Evolutionary conservation across 2,888 invertebrate genomes (phyloP), one percentile per base, ranked within the genome.

Genomic region (Lomographa bimaculata): DNA sequence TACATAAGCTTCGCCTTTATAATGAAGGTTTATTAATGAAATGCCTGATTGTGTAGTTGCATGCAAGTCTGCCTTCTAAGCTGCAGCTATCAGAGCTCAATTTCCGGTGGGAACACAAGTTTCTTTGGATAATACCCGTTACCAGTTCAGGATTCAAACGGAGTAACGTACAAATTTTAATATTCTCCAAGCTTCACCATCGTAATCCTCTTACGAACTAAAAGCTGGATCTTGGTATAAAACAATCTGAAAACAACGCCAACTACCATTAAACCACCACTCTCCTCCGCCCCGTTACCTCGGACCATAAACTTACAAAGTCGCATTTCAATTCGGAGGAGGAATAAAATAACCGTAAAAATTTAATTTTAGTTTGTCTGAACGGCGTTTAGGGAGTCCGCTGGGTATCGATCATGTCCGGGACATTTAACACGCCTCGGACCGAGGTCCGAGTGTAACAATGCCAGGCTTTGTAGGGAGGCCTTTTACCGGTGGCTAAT

Each of bases 321-420:
- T 27, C 21, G 18, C 39, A 33, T 33, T 39, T 39, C 39, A 39
- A 39, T 33, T 39, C 33, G 17, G 10, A 11, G 17, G 5, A 11
- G 21, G 32, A 39, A 27, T 39, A 39, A 39, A 39, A 39, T 39
- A 26, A 33, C 27, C 21, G 27, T 39, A 33, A 39, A 33, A 39
- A 33, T 39, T 39, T 39, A 39, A 39, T 39, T 33, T 33, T 27
- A 33, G 32, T 39, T 39, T 27, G 21, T 33, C 27, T 39, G 26
- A 39, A 21, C 10, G 7, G 16, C 9, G 8, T 20, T 7, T 1
- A 7, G 32, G 39, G 26, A 26, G 12, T 20, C 7, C 23, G 16
- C 11, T 12, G 20, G 26, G 29, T 25, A 39, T 39, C 17, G 21
- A 39, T 33, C 39, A 14, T n/a, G 12, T 18, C 18, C 37, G 37